Evolutionary conservation across 2,888 invertebrate genomes (phyloP).

Genomic region (Yponomeuta cagnagella): DNA sequence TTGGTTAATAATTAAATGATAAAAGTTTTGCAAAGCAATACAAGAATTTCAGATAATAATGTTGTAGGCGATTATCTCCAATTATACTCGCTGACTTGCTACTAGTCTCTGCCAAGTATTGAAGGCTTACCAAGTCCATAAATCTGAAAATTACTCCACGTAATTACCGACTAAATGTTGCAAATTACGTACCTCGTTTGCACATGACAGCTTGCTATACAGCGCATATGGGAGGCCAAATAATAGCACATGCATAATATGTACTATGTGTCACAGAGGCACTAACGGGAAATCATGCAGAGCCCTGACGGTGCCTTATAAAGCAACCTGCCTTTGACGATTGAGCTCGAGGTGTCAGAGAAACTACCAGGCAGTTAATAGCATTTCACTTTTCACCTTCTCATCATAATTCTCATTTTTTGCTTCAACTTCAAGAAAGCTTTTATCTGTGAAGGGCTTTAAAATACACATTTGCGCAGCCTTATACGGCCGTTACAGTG

Average conservation of each 20-base stretch:
- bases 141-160: slow-evolving; percentile 40
- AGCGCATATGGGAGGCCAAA: slow-evolving; percentile 30
- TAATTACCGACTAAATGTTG: slow-evolving; percentile 43
- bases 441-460: slow-evolving; percentile 35
- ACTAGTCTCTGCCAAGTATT: slow-evolving; percentile 30
- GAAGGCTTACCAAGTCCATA: slow-evolving; percentile 42
- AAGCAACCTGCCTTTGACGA: slow-evolving; percentile 35
- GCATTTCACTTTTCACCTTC: slow-evolving; percentile 23
- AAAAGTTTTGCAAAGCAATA: too few relatives aligned
- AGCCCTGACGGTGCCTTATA: slow-evolving; percentile 34
- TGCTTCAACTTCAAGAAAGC: slow-evolving; percentile 11
- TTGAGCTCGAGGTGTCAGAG: background rate
- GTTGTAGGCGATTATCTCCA: background rate
- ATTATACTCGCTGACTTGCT: slow-evolving; percentile 22
- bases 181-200: slow-evolving; percentile 38
- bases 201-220: slow-evolving; percentile 22
- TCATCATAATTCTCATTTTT: slow-evolving; percentile 24
- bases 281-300: slow-evolving; percentile 46
- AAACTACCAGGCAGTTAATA: background rate
- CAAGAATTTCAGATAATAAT: background rate
- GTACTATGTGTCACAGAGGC: slow-evolving; percentile 31
- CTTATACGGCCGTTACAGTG: slow-evolving; percentile 44
- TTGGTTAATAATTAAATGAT: too few relatives aligned
- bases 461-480: slow-evolving; percentile 56
- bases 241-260: slow-evolving; percentile 27